Percentiles rank a stretch among this genome's conserved stretches.
phyloP scores from a whole-genome alignment of 1,140 invertebrate species.

The Uloborus diversus region DNA sequence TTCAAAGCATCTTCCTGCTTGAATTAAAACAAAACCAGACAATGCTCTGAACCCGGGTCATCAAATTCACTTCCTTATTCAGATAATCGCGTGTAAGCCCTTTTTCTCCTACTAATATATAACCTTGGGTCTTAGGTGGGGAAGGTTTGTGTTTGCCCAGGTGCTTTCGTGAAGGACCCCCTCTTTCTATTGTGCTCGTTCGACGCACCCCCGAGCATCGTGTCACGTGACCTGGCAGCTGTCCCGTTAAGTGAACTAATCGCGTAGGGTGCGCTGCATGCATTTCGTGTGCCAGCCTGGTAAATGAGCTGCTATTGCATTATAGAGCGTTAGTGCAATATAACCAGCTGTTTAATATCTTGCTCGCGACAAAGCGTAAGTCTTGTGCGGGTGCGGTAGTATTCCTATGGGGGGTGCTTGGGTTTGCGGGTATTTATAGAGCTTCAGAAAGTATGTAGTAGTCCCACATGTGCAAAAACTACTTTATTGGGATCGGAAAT shows the following conservation, averaged over 20 bases:
- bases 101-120: too few species aligned
- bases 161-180: neutral
- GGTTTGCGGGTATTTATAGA: too few species aligned
- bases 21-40: neutral
- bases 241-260: neutral
- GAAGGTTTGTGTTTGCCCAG: constrained; percentile 2
- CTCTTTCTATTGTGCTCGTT: neutral
- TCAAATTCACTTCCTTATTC: constrained; percentile 7
- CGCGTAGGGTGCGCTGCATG: constrained; percentile 10
- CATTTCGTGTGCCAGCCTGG: neutral
- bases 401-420: too few species aligned
- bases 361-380: too few species aligned
- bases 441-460: too few species aligned
- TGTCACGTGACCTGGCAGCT: constrained; percentile 12
- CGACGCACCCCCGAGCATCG: too few species aligned
- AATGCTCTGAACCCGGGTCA: neutral
- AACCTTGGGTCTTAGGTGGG: neutral
- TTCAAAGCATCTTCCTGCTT: neutral
- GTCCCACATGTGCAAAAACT: too few species aligned
- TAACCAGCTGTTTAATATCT: constrained; percentile 13
- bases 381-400: too few species aligned
- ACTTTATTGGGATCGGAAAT: too few species aligned
- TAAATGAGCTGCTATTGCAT: neutral
- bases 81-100: constrained; percentile 10
- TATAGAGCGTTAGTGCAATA: neutral